These are phyloP conservation scores for Zhuqinia jingwanae DNA, from an alignment of 2,888 invertebrate species.

Conservation along the genomic window DNA sequence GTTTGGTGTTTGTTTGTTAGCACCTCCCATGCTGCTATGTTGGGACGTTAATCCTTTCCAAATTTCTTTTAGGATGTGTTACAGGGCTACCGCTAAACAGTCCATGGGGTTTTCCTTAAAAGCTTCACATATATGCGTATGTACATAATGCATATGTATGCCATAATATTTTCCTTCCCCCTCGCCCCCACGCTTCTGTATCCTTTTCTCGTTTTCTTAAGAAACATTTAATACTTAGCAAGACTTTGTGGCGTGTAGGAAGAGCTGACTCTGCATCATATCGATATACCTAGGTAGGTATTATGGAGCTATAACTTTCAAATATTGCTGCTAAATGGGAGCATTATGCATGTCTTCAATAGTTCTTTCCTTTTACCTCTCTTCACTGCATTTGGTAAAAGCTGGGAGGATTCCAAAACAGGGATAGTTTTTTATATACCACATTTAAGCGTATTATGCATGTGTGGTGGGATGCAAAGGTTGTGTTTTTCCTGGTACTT, in stretches of 20 bases:
- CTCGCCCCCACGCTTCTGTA: neutral
- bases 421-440: neutral
- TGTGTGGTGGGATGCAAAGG: neutral
- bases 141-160: neutral
- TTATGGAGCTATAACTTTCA: too few relatives aligned
- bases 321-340: too few relatives aligned
- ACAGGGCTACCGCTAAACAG: slow-evolving; percentile 17
- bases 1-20: neutral
- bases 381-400: neutral
- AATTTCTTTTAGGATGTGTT: slow-evolving; percentile 43
- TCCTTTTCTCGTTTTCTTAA: neutral
- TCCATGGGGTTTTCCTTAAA: neutral
- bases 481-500: neutral
- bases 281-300: too few relatives aligned
- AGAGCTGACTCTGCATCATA: too few relatives aligned
- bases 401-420: neutral
- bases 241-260: too few relatives aligned
- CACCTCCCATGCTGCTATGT: neutral
- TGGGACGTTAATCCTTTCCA: slow-evolving; percentile 49
- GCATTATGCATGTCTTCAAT: too few relatives aligned
- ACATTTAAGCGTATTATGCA: neutral
- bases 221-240: neutral
- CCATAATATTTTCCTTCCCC: neutral
- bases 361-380: too few relatives aligned
- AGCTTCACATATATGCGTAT: neutral